These are phyloP conservation scores for Oreochromis grahami DNA, from an alignment of 2,797 vertebrate genomes.

Conservation along the genomic window DNA sequence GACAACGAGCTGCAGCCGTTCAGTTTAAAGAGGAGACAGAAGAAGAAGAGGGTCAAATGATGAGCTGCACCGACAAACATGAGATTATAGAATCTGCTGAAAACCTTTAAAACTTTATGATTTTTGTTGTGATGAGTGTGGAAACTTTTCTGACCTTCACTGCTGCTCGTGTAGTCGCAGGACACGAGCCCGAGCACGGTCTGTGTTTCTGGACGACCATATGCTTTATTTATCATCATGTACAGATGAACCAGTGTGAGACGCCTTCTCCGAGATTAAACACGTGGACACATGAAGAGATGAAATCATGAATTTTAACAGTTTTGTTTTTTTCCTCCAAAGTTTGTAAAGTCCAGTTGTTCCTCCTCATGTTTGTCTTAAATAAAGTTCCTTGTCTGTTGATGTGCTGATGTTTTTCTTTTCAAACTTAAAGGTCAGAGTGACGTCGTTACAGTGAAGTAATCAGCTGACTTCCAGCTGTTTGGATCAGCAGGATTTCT, in stretches of 20 bases:
- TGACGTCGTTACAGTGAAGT: fast-evolving
- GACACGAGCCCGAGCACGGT: neutral
- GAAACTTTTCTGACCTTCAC: neutral
- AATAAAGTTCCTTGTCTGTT: neutral
- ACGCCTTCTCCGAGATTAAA: neutral
- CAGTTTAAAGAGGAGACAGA: neutral
- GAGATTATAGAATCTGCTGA: neutral
- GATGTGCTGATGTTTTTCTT: neutral
- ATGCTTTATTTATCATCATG: neutral
- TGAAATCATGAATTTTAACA: neutral
- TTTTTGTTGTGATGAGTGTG: neutral
- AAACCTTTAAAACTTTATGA: neutral
- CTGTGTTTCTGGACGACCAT: neutral
- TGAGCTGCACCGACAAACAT: neutral
- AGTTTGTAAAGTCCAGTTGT: neutral
- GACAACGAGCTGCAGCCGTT: neutral
- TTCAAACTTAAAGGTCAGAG: neutral
- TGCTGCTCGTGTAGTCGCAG: neutral
- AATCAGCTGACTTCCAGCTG: neutral
- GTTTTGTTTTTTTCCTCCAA: neutral
- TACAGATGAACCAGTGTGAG: neutral
- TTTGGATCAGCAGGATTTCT: neutral
- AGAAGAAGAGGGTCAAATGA: neutral
- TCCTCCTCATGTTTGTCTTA: neutral
- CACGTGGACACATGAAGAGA: neutral